Evolutionary conservation across 2,797 vertebrate genomes (phyloP).

Genomic region (Florisuga fusca): DNA sequence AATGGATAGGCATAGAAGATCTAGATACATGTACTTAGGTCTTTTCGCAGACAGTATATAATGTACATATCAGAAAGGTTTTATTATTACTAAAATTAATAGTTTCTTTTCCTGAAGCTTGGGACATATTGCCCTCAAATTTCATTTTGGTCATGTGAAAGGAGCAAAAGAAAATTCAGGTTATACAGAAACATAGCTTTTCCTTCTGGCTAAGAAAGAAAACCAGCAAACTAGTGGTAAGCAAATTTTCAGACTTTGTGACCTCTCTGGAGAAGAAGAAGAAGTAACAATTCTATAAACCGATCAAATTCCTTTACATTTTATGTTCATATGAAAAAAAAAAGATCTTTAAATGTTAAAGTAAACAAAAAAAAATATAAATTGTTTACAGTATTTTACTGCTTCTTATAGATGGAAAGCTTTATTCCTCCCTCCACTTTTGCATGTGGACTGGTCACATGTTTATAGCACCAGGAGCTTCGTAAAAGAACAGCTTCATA

Average conservation of each 20-base stretch:
- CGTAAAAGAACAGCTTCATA: conserved; percentile 19
- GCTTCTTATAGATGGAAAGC: background rate
- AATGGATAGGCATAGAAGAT: background rate
- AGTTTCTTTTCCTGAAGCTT: conserved; percentile 16
- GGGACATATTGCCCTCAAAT: background rate
- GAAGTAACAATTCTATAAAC: background rate
- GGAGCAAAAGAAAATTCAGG: background rate
- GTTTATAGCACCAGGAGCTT: background rate
- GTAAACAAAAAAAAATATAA: background rate
- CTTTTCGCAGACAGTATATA: conserved; percentile 18
- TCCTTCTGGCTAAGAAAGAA: background rate
- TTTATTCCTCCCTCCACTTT: background rate
- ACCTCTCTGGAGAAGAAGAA: background rate
- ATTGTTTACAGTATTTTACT: conserved; percentile 13
- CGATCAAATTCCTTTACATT: background rate
- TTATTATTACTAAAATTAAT: conserved; percentile 42
- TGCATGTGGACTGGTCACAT: background rate
- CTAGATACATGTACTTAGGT: background rate
- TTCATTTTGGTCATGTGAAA: background rate
- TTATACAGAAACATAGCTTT: background rate
- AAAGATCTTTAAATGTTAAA: background rate
- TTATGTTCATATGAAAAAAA: background rate
- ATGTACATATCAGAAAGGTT: conserved; percentile 35
- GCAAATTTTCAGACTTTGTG: background rate
- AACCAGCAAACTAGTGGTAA: background rate